Evolutionary conservation across 2,888 invertebrate genomes (phyloP), one percentile per base, ranked within the genome.

Genomic region (Thymelicus acteon): DNA sequence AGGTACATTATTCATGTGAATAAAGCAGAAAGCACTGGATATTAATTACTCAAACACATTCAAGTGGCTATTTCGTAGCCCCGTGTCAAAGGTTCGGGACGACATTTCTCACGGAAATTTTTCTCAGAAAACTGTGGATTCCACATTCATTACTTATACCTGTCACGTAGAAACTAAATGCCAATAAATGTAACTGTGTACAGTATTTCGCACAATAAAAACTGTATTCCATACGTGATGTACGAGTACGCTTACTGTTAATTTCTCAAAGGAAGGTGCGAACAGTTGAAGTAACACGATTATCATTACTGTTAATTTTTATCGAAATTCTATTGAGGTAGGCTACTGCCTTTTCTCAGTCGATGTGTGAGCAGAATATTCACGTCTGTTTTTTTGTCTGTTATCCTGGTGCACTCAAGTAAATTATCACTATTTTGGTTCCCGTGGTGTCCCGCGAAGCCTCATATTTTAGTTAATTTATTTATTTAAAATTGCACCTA

Each of bases 51-150:
- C 73, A 75, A 77, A 75, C 76, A 79, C 79, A 80, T 78, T 82
- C 80, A 84, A 81, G 76, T 80, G 78, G 79, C 78, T 79, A 81
- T 84, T 85, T 77, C 76, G 74, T 78, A 47, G 47, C 75, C 76
- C 77, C 76, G 80, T 83, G 91, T 90, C 90, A 91, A 88, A 91
- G 90, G 89, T 89, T 68, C 15, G 47, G 82, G 74, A 72, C 69
- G 72, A 76, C 58, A 63, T 80, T 87, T 90, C 89, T 86, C 89
- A 89, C 79, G 81, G 78, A 70, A 57, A 69, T 72, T 67, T 61
- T 79, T 79, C 78, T 69, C 49, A 76, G 78, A 76, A 77, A 74
- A 60, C 62, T 71, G 31, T 49, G 39, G 61, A 62, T 57, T 57
- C 68, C 66, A 58, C 65, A 49, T 60, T 57, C 64, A 48, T 66